Base-by-base conservation (phyloP, 23 tunicate species). In the Halocynthia roretzi region DNA sequence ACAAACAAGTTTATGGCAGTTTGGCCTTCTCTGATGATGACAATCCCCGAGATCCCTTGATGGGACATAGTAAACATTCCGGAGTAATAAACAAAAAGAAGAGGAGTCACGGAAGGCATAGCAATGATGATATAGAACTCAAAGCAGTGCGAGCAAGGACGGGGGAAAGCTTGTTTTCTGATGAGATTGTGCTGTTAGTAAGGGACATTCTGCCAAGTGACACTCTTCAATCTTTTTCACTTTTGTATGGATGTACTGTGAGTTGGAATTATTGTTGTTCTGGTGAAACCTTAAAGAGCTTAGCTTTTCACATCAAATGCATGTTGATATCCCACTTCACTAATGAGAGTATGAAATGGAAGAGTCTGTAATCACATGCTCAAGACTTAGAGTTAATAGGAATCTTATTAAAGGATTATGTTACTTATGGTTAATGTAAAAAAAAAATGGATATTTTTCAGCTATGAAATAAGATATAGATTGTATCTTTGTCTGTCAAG, bases 191-290 rank as follows among this genome's bases (percentile, higher is more conserved):
- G 67, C 79, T 68, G 54, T 66, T 92, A 9, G 84, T 79, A 66
- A 63, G 87, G 21, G 98, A 92, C 53, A 92, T 92, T 18, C 75
- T 73, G 57, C 81, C 90, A 20, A 82, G 70, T 6, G 98, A 92
- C 62, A 92, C 92, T 51, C 69, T 92, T 40, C 92, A 82, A 57
- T 92, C 98, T 11, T 81, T 92, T 80, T 91, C 98, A 6, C 70
- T 92, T 5, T 52, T 85, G 40, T 92, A 85, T 86, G 92, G 92
- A 50, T 92, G 98, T 70, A 82, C 85, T 15, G 98, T 92, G 74
- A 78, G 98, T 73, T 51, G 17, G 56, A 60, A 14, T 49, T 50
- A 22, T 76, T 76, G 14, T 11, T 21, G 21, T 44, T 11, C 14
- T 50, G 4, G 15, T 52, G 11, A 15, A 14, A 12, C 23, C 2